Percentiles rank a stretch among this genome's conserved stretches.
Conservation (phyloP, 2,113 vertebrate species). For the Macrotus californicus region DNA sequence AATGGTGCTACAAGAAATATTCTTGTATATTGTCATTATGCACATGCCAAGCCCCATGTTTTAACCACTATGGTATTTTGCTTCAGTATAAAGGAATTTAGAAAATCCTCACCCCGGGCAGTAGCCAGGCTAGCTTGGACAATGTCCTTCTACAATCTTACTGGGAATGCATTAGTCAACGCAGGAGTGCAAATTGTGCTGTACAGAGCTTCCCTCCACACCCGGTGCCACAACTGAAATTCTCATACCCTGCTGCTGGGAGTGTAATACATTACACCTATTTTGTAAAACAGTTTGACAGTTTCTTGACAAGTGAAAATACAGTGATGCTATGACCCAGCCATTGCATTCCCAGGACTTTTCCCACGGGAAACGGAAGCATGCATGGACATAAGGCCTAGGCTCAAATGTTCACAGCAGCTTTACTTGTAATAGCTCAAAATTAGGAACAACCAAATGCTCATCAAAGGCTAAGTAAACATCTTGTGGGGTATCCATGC, state of each 20-base stretch:
- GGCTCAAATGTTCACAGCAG: neutral
- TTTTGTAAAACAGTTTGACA: neutral
- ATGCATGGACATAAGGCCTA: neutral
- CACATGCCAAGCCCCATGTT: neutral
- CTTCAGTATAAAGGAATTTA: neutral
- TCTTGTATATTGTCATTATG: neutral
- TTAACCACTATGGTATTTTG: neutral
- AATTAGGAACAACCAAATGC: neutral
- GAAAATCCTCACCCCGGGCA: neutral
- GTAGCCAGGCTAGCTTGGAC: neutral
- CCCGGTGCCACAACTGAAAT: neutral
- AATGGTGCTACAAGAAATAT: neutral
- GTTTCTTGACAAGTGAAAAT: neutral
- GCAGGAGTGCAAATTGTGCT: neutral
- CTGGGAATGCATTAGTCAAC: neutral
- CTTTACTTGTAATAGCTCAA: neutral
- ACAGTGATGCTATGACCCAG: neutral
- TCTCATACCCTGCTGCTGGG: neutral
- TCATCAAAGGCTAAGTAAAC: neutral
- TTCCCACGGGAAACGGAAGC: neutral
- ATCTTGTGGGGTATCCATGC: neutral
- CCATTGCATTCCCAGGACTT: neutral
- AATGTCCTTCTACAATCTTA: neutral
- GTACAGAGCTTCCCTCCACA: neutral
- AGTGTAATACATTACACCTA: neutral